These are phyloP conservation scores for Scaeva pyrastri DNA, from an alignment of 2,888 invertebrate species.

Conservation along the genomic window DNA sequence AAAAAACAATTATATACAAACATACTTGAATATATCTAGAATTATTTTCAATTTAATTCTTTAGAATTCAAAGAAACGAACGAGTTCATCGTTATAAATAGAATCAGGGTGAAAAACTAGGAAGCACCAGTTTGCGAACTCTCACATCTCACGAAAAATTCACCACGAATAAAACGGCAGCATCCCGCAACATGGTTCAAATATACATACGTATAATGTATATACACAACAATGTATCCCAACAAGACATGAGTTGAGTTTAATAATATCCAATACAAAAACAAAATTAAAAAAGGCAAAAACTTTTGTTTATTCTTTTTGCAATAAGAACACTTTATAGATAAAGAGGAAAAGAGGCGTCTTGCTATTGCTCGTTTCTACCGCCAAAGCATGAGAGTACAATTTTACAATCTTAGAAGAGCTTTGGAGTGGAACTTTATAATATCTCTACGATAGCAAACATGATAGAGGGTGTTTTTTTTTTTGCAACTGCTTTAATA, in stretches of 20 bases:
- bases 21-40: constrained; percentile 30
- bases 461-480: constrained; percentile 36
- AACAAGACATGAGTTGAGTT: constrained; percentile 39
- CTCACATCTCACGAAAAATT: constrained; percentile 29
- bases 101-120: constrained; percentile 76
- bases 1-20: neutral
- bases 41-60: constrained; percentile 70
- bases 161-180: constrained; percentile 50
- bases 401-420: constrained; percentile 49
- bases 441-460: constrained; percentile 24
- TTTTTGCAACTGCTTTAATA: neutral
- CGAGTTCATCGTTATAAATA: constrained; percentile 77
- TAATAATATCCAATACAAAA: constrained; percentile 25
- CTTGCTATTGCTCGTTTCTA: neutral
- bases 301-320: constrained; percentile 41
- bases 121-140: constrained; percentile 64
- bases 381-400: constrained; percentile 24
- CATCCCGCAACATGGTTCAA: constrained; percentile 41
- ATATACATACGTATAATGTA: neutral
- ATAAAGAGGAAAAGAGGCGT: constrained; percentile 15
- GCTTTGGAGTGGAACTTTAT: constrained; percentile 48
- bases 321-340: constrained; percentile 25
- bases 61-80: constrained; percentile 70
- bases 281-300: constrained; percentile 40
- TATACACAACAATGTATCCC: neutral